phyloP scores from a whole-genome alignment of 2,113 vertebrate genomes.

The Chitala chitala region DNA sequence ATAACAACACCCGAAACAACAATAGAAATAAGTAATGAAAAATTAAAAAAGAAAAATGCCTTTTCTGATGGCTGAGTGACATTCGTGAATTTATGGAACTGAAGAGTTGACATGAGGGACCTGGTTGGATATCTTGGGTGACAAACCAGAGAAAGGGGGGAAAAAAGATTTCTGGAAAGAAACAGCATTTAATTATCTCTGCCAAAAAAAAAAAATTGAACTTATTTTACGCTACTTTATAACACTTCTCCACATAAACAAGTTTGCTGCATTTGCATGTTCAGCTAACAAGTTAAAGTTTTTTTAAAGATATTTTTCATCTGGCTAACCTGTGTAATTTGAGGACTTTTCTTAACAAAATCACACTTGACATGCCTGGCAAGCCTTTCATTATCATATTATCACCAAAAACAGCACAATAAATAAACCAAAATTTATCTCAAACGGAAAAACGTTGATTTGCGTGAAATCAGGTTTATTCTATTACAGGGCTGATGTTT shows the following conservation, averaged over 20 bases:
- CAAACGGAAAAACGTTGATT: no score
- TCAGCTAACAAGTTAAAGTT: background rate
- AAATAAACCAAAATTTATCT: background rate
- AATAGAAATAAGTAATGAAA: constrained; percentile 12
- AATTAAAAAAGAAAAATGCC: background rate
- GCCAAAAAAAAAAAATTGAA: constrained; percentile 11
- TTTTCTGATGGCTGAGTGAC: constrained; percentile 1
- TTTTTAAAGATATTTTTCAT: background rate
- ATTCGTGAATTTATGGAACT: background rate
- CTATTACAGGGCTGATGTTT: background rate
- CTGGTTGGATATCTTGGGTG: background rate
- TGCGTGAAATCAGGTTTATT: background rate
- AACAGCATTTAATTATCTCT: constrained; percentile 22
- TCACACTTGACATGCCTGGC: constrained; percentile 6
- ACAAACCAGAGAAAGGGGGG: background rate
- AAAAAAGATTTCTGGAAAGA: constrained; percentile 17
- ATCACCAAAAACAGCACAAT: background rate
- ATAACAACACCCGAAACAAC: background rate
- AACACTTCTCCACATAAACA: constrained; percentile 12
- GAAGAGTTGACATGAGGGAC: background rate
- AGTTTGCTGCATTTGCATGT: constrained; percentile 1
- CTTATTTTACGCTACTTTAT: background rate
- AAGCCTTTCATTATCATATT: background rate
- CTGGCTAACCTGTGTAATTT: background rate
- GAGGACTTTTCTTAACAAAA: background rate